Percentiles rank a stretch among this genome's conserved stretches.
Conservation (phyloP, 2,113 vertebrate species). For the Carollia perspicillata region DNA sequence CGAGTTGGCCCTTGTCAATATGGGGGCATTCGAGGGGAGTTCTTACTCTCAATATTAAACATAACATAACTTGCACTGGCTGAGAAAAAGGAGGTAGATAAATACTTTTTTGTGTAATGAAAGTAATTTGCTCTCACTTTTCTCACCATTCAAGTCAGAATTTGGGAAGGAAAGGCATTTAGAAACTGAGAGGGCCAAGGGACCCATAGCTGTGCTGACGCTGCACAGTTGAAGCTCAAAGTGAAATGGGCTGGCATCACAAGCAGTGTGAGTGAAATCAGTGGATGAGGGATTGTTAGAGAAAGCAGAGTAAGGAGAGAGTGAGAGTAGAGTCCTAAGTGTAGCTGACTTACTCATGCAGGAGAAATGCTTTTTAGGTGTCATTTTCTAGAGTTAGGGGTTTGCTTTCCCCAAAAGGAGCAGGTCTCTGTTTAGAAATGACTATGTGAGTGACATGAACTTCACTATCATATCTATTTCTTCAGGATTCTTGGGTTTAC, state of each 20-base stretch:
- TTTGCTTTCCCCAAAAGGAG: neutral
- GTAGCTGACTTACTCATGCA: neutral
- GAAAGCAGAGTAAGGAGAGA: neutral
- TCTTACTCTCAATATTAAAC: neutral
- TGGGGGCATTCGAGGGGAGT: neutral
- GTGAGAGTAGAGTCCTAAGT: neutral
- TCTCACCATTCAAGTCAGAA: neutral
- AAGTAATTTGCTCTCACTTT: neutral
- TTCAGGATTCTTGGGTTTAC: neutral
- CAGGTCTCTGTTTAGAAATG: neutral
- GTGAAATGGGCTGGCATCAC: neutral
- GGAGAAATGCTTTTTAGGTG: neutral
- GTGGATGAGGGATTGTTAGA: neutral
- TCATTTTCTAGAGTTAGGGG: neutral
- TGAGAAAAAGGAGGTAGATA: neutral
- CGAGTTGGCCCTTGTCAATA: neutral
- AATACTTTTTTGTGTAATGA: neutral
- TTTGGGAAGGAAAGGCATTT: neutral
- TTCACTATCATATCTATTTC: neutral
- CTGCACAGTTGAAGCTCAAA: neutral
- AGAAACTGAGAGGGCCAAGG: neutral
- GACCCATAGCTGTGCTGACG: neutral
- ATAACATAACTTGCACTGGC: neutral
- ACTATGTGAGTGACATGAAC: neutral
- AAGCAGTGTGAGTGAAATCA: neutral